Base-by-base conservation (phyloP, 2,113 vertebrate species). In the Macquaria ambigua region DNA sequence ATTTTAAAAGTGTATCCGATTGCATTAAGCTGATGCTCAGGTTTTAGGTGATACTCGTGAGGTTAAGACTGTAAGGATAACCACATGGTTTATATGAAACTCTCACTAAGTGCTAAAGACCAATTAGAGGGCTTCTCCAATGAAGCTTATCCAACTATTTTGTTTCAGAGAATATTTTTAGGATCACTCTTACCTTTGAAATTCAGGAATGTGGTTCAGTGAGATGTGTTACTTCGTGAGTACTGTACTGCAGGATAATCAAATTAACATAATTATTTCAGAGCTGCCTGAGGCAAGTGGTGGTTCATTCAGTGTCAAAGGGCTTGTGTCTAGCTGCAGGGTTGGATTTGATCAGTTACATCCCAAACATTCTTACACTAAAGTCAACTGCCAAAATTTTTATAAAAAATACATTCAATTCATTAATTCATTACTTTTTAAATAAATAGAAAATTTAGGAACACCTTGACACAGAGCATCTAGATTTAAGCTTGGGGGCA, bases 1-100 rank as follows among this genome's bases (percentile, higher is more conserved):
- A 94, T 94, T 93, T 87, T 86, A 81, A 87, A 87, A 81, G 84
- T 87, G 77, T 56, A 85, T 83, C 61, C 82, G 86, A 94, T 90
- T 93, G 81, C 67, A 92, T 94, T 94, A 91, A 69, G 64, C 43
- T 77, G 76, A 86, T 61, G 85, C 86, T 87, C 83, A 84, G 91
- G 87, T 93, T 93, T 85, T 83, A 91, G 88, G 84, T 79, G 89
- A 90, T 85, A 68, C 84, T 77, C 58, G 48, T 68, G 86, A 86
- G 89, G 67, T 78, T 86, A 23, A 73, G 68, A 46, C 83, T 48
- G 72, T 58, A 70, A 86, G 82, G 48, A 74, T 82, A 84, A 82
- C 83, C 66, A 63, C 31, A 46, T n/a, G 6, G 63, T 85, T 87
- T 74, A 73, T 84, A 86, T 68, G 52, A 89, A 87, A 83, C n/a